A percentile compares a stretch with the other conserved stretches of the same genome.
Evolutionary conservation across 2,113 vertebrate species (phyloP).

Genomic region (Collichthys lucidus): DNA sequence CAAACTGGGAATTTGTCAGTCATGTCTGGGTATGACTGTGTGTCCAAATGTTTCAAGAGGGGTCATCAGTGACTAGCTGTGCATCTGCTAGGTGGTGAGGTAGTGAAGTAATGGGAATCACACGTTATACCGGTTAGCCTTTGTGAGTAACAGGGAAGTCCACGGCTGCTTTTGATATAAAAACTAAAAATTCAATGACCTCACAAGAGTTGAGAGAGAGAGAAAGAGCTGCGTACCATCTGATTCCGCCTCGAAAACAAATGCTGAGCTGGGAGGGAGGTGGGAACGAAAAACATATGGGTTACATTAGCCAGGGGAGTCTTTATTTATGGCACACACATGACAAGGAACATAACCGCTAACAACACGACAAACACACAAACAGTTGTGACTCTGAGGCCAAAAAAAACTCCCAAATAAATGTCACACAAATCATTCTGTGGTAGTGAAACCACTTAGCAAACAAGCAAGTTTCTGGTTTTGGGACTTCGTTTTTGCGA

Average conservation of each 20-base stretch:
- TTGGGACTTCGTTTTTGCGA: constrained; percentile 12
- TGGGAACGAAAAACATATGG: constrained; percentile 78
- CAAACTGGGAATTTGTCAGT: constrained; percentile 7
- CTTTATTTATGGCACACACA: constrained; percentile 81
- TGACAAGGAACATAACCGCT: constrained; percentile 82
- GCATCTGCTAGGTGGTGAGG: constrained; percentile 57
- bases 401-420: constrained; percentile 68
- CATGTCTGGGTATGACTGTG: constrained; percentile 37
- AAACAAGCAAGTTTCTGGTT: constrained; percentile 57
- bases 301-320: constrained; percentile 72
- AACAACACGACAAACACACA: constrained; percentile 81
- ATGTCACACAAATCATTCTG: constrained; percentile 74
- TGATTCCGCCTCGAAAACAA: constrained; percentile 61
- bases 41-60: constrained; percentile 47
- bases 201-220: constrained; percentile 66
- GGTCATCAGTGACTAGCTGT: constrained; percentile 60
- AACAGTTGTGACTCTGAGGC: constrained; percentile 64
- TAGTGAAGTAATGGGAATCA: constrained; percentile 66
- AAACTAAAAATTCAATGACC: constrained; percentile 60
- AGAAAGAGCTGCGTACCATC: constrained; percentile 65
- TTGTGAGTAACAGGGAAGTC: constrained; percentile 77
- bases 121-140: constrained; percentile 45
- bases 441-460: constrained; percentile 54
- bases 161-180: constrained; percentile 68
- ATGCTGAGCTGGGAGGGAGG: constrained; percentile 52